Evolutionary conservation across 2,888 invertebrate genomes (phyloP), one percentile per base, ranked within the genome.

Genomic region (Oxyteleia sp.): DNA sequence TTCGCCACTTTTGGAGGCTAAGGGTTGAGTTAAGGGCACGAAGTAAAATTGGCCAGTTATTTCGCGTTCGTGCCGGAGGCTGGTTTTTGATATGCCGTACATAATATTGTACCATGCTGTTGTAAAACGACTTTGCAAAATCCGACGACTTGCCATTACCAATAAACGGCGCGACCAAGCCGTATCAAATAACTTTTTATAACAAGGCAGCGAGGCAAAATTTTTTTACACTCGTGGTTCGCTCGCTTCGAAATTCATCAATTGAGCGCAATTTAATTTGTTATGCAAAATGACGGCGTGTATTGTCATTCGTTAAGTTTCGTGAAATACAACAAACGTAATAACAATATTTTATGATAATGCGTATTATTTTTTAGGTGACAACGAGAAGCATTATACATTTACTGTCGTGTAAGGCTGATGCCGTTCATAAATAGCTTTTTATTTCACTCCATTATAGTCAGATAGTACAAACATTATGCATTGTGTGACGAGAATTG

Each of bases 11-110:
- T 32, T 26, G 53, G 61, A 29, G 64, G 74, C 55, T 69, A 78
- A 78, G 66, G 75, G 18, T 51, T 78, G 57, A 69, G 78, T 69
- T 69, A 71, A 59, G 76, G 84, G 57, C 64, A 57, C 38, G 64
- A 61, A 80, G 82, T 87, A 84, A 89, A 89, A 87, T 88, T 88
- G 84, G 78, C 80, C 84, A 78, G 85, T 74, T 83, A 86, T 87
- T 84, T 80, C 26, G 26, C 59, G 32, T 53, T 84, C 61, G 47
- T 82, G 74, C 75, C 85, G 53, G 59, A 75, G 83, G 84, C 79
- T 74, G 68, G 43, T 43, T 66, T 72, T 72, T 66, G 66, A 80
- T 66, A 66, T 41, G 43, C 32, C 51, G 18, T 57, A 38, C 38
- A 57, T 59, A 61, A 76, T 51, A 61, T 66, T 38, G 59, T 51